Conservation (phyloP, 2,113 vertebrate species). For the Asarcornis scutulata region DNA sequence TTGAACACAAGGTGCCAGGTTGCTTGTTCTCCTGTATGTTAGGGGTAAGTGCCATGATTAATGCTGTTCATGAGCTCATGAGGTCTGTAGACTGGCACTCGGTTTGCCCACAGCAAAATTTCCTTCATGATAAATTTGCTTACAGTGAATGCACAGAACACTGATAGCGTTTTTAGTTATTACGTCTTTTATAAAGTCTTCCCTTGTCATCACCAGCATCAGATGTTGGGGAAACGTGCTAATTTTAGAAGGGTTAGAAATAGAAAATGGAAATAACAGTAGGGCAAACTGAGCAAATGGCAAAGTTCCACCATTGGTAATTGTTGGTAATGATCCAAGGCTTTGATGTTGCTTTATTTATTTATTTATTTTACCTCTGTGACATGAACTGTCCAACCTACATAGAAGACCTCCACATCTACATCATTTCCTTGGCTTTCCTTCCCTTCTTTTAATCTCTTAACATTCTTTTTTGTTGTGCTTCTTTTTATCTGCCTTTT, state of each 20-base stretch:
- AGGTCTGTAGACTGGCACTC: not conserved
- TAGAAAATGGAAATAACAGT: not conserved
- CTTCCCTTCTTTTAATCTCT: not conserved
- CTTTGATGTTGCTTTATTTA: not conserved
- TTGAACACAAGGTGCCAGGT: fast-evolving
- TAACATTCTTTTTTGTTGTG: not conserved
- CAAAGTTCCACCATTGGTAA: not conserved
- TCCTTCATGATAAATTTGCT: not conserved
- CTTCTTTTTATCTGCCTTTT: not conserved
- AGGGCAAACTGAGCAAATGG: not conserved
- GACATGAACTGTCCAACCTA: not conserved
- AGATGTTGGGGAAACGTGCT: fast-evolving
- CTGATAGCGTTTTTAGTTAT: not conserved
- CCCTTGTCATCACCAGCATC: not conserved
- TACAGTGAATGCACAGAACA: not conserved
- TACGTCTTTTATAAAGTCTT: not conserved
- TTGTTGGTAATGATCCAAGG: not conserved
- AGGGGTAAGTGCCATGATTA: not conserved
- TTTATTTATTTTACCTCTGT: not conserved
- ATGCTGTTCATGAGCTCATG: not conserved
- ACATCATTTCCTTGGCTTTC: not conserved
- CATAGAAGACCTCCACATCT: not conserved
- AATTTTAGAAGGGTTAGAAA: not conserved
- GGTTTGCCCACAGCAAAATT: not conserved
- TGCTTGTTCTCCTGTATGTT: not conserved